Evolutionary conservation across 1,140 invertebrate species (phyloP).

Genomic region (Bicyclus anynana): DNA sequence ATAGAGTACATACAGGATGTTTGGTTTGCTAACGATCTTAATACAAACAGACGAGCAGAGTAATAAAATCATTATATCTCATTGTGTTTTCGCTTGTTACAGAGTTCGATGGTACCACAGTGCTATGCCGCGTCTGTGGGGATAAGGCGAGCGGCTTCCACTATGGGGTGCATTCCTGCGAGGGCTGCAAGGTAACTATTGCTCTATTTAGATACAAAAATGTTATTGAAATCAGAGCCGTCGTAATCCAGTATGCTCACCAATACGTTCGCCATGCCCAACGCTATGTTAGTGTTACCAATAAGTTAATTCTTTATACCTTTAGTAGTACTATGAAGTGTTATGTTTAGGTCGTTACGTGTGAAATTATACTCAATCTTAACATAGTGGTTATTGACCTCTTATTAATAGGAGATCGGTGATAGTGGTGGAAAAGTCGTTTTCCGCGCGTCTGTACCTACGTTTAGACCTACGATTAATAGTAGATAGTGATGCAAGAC

Average conservation of each 20-base stretch:
- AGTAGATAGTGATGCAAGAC: too few species aligned
- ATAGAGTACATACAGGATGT: conserved; percentile 45
- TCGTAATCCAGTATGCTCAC: conserved; percentile 16
- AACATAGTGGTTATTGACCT: too few species aligned
- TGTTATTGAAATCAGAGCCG: neutral
- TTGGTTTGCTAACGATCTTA: conserved; percentile 33
- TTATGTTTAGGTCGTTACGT: too few species aligned
- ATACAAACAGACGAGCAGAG: neutral
- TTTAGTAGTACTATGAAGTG: too few species aligned
- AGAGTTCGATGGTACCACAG: conserved; percentile 99
- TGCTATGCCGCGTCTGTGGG: conserved; percentile 97
- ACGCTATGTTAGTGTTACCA: conserved; percentile 7
- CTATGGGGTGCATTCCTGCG: conserved; percentile 99
- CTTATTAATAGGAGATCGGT: too few species aligned
- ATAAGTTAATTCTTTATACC: too few species aligned
- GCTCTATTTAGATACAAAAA: neutral
- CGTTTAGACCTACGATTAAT: too few species aligned
- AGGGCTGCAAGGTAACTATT: conserved; percentile 96
- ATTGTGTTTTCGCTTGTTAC: conserved; percentile 75
- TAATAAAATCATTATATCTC: neutral
- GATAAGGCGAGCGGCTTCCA: conserved; percentile 99
- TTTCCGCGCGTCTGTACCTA: too few species aligned
- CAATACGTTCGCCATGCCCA: neutral
- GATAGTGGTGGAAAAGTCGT: too few species aligned
- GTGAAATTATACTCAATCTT: too few species aligned